Conservation (phyloP, 2,888 invertebrate genomes). For the Synergus laeviventris region DNA sequence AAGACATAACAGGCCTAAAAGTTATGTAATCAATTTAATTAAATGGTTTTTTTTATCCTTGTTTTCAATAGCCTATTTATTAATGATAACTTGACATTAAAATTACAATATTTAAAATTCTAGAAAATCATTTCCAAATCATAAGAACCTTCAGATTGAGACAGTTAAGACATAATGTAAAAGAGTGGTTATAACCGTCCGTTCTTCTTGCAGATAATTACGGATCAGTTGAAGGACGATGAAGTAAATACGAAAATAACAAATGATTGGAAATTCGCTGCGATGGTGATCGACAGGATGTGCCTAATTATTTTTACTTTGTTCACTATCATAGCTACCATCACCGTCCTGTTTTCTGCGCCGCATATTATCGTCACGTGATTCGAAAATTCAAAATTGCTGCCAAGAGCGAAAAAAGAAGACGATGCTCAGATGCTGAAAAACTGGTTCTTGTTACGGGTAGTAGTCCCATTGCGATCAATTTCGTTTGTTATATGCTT, state of each 20-base stretch:
- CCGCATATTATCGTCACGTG: conserved; percentile 96
- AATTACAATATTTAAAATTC: too few species aligned
- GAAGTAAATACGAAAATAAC: conserved; percentile 96
- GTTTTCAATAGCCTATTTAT: too few species aligned
- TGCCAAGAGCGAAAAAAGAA: conserved; percentile 50
- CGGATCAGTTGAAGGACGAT: conserved; percentile 92
- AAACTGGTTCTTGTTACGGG: conserved; percentile 56
- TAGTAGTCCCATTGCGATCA: conserved; percentile 55
- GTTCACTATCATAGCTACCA: conserved; percentile 97
- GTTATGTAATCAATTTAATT: too few species aligned
- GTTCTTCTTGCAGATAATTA: conserved; percentile 78
- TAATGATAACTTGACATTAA: too few species aligned
- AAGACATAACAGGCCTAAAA: too few species aligned
- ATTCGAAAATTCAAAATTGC: conserved; percentile 68
- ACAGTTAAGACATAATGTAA: not conserved
- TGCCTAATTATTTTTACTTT: conserved; percentile 99
- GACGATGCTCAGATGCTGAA: conserved; percentile 41
- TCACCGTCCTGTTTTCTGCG: conserved; percentile 97
- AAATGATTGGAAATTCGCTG: conserved; percentile 99
- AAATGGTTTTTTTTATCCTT: too few species aligned
- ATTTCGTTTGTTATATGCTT: conserved; percentile 58
- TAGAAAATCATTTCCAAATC: too few species aligned
- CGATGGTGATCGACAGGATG: conserved; percentile 99
- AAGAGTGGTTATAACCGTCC: too few species aligned
- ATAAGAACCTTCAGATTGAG: conserved; percentile 1